Conservation (phyloP, 2,113 vertebrate species). For the Sigmodon hispidus region DNA sequence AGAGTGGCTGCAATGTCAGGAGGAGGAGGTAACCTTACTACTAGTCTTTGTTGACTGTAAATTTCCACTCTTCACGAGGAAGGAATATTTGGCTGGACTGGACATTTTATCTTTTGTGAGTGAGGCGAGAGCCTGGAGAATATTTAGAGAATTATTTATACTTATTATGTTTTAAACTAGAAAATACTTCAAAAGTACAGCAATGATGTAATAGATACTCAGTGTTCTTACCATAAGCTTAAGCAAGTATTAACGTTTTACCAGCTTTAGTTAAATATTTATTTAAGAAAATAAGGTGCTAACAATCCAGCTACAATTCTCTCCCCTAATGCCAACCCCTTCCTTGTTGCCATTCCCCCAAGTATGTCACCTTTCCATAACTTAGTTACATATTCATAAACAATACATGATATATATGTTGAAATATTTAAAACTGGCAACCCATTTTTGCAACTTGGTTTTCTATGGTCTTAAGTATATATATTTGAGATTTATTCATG, state of each 20-base stretch:
- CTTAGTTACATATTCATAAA: background rate
- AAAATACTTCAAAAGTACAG: constrained; percentile 10
- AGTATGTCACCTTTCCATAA: background rate
- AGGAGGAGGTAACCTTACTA: background rate
- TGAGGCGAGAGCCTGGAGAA: background rate
- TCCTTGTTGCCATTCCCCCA: background rate
- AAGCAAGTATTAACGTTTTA: background rate
- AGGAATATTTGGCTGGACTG: constrained; percentile 16
- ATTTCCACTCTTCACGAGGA: constrained; percentile 38
- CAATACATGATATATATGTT: background rate
- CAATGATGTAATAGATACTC: background rate
- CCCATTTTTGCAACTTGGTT: background rate
- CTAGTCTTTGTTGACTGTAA: constrained; percentile 27
- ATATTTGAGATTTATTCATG: background rate
- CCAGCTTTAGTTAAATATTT: constrained; percentile 32
- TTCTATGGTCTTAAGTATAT: background rate
- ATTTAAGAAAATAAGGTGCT: constrained; percentile 33
- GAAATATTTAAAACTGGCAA: background rate
- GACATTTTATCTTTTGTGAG: constrained; percentile 34
- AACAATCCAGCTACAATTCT: background rate
- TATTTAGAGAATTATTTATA: background rate
- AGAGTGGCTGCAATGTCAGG: background rate
- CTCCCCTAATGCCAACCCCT: background rate
- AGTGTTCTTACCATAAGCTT: background rate
- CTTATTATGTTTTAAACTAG: background rate